A percentile compares a stretch with the other conserved stretches of the same genome.
phyloP scores from a whole-genome alignment of 35 echinoderm and acorn worm genomes.

The Nesometra sesokonis region DNA sequence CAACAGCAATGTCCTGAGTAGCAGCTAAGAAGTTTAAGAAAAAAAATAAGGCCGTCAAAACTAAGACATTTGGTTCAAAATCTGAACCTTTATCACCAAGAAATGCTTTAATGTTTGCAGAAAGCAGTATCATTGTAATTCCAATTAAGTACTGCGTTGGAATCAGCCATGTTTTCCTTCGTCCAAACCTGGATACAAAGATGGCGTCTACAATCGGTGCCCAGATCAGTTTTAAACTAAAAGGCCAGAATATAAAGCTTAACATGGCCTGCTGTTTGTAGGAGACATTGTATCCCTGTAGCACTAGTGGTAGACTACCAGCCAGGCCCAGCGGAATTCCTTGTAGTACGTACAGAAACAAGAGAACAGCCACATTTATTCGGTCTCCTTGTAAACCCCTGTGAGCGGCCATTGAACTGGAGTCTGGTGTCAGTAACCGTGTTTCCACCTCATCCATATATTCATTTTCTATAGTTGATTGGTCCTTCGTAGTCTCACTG shows the following conservation, averaged over 20 bases:
- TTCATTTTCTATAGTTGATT: neutral
- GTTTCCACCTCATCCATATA: neutral
- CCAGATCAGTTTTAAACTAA: constrained; percentile 91
- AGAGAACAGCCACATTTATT: constrained; percentile 34
- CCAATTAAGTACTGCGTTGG: constrained; percentile 86
- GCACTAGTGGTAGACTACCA: constrained; percentile 73
- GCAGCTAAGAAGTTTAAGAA: constrained; percentile 95
- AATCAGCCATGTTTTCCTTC: constrained; percentile 88
- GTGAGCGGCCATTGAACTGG: neutral
- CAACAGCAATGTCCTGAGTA: constrained; percentile 94
- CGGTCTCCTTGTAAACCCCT: constrained; percentile 14
- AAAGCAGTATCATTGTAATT: constrained; percentile 72
- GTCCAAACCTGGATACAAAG: constrained; percentile 47
- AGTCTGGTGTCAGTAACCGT: neutral
- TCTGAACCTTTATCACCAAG: constrained; percentile 44
- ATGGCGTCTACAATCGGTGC: constrained; percentile 88
- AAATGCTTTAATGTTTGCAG: constrained; percentile 27
- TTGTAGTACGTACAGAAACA: constrained; percentile 80
- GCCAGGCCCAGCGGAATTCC: constrained; percentile 90
- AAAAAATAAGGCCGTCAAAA: constrained; percentile 74
- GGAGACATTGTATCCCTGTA: constrained; percentile 15
- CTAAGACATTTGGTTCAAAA: constrained; percentile 32
- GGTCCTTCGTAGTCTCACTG: neutral
- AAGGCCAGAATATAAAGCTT: constrained; percentile 98
- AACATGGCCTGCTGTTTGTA: constrained; percentile 84